Evolutionary conservation across 2,797 vertebrate species (phyloP).

Genomic region (Hoplostethus atlanticus): DNA sequence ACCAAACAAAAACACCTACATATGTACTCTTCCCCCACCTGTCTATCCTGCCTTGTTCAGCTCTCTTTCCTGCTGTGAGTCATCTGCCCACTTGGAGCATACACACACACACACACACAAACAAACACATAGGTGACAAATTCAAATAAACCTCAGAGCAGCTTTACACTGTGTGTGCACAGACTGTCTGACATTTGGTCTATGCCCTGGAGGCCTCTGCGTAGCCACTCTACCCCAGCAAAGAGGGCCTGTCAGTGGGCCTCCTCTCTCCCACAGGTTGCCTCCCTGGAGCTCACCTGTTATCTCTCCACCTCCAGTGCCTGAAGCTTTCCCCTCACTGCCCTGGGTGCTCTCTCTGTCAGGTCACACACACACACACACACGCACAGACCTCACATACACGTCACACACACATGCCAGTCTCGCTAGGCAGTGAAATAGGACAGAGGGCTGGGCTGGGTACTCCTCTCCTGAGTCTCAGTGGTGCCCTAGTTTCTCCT

Average conservation of each 20-base stretch:
- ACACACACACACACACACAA: conserved; percentile 32
- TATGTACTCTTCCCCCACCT: conserved; percentile 58
- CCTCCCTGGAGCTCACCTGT: conserved; percentile 71
- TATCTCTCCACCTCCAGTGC: conserved; percentile 66
- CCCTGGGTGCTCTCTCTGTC: conserved; percentile 65
- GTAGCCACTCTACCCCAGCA: conserved; percentile 66
- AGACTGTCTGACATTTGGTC: conserved; percentile 78
- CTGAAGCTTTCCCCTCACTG: conserved; percentile 63
- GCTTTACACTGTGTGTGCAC: conserved; percentile 62
- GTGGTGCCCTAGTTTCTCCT: conserved; percentile 78
- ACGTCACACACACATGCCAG: conserved; percentile 57
- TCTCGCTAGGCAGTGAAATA: conserved; percentile 77
- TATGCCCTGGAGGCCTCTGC: conserved; percentile 48
- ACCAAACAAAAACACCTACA: conserved; percentile 74
- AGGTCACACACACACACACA: conserved; percentile 41
- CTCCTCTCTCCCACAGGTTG: conserved; percentile 66
- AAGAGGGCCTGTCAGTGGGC: conserved; percentile 63
- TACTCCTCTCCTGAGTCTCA: conserved; percentile 78
- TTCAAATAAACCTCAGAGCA: conserved; percentile 65
- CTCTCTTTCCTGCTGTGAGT: conserved; percentile 65
- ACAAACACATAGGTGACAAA: conserved; percentile 63
- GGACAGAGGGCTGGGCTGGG: conserved; percentile 78
- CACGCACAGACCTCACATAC: conserved; percentile 21
- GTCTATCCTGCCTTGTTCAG: conserved; percentile 55
- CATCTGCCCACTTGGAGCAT: conserved; percentile 61